A percentile compares a stretch with the other conserved stretches of the same genome.
These are phyloP conservation scores for Hyla sarda DNA, from an alignment of 2,113 vertebrate species.

Conservation along the genomic window DNA sequence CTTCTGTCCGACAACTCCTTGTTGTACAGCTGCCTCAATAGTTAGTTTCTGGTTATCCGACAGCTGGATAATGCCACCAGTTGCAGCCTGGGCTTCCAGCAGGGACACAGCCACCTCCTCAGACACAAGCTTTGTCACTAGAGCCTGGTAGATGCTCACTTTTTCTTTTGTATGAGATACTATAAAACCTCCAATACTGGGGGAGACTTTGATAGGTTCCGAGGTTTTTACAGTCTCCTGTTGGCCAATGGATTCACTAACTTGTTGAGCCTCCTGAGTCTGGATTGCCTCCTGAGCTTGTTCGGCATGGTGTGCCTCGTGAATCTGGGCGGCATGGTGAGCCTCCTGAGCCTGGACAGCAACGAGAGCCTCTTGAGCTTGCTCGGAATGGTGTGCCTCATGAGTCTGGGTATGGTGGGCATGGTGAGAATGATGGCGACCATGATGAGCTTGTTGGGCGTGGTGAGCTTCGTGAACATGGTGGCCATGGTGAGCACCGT, in stretches of 20 bases:
- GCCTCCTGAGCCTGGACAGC: background rate
- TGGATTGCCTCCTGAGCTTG: background rate
- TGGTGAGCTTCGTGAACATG: background rate
- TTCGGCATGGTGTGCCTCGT: background rate
- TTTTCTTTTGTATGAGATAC: constrained; percentile 74
- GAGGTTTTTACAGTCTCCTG: background rate
- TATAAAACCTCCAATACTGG: constrained; percentile 74
- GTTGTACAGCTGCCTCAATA: constrained; percentile 69
- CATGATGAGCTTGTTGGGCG: background rate
- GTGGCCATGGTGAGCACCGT: background rate
- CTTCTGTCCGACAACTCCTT: constrained; percentile 70
- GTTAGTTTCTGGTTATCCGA: constrained; percentile 65
- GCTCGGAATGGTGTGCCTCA: background rate
- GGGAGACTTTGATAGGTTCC: background rate
- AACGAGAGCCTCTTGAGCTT: background rate
- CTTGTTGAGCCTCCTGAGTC: background rate
- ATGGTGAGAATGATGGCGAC: too few relatives aligned
- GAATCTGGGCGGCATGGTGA: background rate
- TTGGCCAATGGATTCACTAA: background rate
- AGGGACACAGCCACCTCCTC: constrained; percentile 70
- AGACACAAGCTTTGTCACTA: constrained; percentile 69
- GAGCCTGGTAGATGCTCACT: constrained; percentile 84
- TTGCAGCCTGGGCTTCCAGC: constrained; percentile 91
- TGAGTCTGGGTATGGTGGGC: background rate
- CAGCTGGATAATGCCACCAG: constrained; percentile 69